Evolutionary conservation across 2,113 vertebrate genomes (phyloP).

Genomic region (Mungos mungo): DNA sequence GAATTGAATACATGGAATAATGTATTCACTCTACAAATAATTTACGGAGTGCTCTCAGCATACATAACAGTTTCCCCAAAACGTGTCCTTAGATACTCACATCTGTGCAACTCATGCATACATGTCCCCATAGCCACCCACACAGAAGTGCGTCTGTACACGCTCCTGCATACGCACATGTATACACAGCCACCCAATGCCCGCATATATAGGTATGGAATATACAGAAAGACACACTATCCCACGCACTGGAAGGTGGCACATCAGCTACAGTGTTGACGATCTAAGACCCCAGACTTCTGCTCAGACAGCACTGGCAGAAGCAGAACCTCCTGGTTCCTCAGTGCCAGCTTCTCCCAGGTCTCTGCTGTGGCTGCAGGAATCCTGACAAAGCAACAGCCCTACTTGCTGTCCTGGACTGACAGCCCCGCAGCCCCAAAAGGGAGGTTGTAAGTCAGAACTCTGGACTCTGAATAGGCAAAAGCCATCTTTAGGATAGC

Average conservation of each 20-base stretch:
- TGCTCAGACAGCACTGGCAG: background rate
- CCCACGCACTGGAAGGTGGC: background rate
- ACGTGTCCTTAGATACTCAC: background rate
- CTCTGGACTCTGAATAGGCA: background rate
- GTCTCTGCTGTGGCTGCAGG: background rate
- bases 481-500: background rate
- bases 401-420: background rate
- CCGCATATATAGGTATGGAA: background rate
- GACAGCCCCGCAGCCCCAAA: too few species aligned
- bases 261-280: background rate
- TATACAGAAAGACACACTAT: background rate
- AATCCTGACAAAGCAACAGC: background rate
- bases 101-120: background rate
- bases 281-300: fast-evolving
- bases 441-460: background rate
- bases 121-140: background rate
- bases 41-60: background rate
- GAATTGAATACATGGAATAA: conserved; percentile 40
- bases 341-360: background rate
- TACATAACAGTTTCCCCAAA: background rate
- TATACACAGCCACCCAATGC: background rate
- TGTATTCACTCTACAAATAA: background rate
- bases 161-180: fast-evolving
- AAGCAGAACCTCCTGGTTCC: background rate
- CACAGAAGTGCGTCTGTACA: background rate